A percentile compares a stretch with the other conserved stretches of the same genome.
These are phyloP conservation scores for Trachelus iudaicus DNA, from an alignment of 2,888 invertebrate species.

Conservation along the genomic window DNA sequence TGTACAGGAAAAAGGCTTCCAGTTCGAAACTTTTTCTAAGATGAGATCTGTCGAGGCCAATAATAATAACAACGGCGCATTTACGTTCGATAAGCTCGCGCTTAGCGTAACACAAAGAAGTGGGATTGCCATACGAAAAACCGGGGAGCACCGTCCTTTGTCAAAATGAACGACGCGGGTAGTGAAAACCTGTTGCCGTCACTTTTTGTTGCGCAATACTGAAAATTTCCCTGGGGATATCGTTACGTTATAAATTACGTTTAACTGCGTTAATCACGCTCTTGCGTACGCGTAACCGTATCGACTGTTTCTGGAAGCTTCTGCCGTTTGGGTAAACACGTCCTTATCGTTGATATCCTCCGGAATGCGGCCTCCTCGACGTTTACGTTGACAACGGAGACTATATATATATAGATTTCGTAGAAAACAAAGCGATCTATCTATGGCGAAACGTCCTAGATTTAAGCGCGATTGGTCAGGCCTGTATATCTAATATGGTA, in stretches of 20 bases:
- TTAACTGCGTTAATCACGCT: not conserved
- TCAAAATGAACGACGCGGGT: not conserved
- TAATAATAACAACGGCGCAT: not conserved
- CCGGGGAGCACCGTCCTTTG: not conserved
- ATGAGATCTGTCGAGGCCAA: not conserved
- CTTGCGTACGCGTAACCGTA: not conserved
- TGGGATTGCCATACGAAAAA: not conserved
- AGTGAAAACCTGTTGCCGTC: not conserved
- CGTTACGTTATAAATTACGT: not conserved
- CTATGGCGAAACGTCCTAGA: conserved; percentile 3
- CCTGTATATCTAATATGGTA: no score
- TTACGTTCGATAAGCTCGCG: not conserved
- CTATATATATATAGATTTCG: not conserved
- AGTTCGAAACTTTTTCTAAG: not conserved
- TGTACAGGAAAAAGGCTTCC: not conserved
- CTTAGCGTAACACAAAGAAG: not conserved
- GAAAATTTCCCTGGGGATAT: not conserved
- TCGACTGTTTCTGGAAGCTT: not conserved
- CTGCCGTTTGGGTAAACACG: not conserved
- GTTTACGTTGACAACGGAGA: not conserved
- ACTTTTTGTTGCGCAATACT: not conserved
- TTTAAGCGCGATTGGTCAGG: conserved; percentile 5
- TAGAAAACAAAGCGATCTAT: not conserved
- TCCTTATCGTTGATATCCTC: not conserved
- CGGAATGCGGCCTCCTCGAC: not conserved